phyloP scores from a whole-genome alignment of 2,113 vertebrate species.

The Lonchura striata region DNA sequence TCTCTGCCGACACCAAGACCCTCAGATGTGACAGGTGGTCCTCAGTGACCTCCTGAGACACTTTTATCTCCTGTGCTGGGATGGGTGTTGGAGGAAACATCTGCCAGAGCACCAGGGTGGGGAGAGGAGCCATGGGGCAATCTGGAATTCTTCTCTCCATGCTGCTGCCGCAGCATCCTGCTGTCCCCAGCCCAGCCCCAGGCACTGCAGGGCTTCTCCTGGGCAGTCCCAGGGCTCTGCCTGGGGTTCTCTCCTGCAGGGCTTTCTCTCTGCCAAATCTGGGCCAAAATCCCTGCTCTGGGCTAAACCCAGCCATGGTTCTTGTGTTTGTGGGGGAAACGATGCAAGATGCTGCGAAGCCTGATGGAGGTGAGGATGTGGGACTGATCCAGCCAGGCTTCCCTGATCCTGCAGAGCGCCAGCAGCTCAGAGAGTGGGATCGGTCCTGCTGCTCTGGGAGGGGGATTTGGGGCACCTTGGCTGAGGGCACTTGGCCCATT shows the following conservation, averaged over 20 bases:
- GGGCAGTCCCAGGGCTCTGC: not conserved
- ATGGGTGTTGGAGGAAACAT: not conserved
- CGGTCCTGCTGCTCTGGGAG: not conserved
- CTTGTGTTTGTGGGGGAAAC: not conserved
- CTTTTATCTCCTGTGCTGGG: fast-evolving
- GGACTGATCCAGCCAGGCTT: not conserved
- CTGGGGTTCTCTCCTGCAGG: not conserved
- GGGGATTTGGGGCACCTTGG: not conserved
- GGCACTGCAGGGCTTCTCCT: not conserved
- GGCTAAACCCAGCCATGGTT: fast-evolving
- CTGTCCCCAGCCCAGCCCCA: fast-evolving
- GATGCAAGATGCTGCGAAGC: not conserved
- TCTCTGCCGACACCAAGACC: not conserved
- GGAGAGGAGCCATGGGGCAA: not conserved
- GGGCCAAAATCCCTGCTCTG: not conserved
- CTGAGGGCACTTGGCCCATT: not conserved
- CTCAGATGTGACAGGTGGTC: fast-evolving
- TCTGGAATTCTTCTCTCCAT: not conserved
- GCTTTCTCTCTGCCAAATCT: not conserved
- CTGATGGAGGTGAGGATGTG: not conserved
- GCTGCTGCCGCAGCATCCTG: not conserved
- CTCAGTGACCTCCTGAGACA: not conserved
- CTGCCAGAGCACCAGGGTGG: not conserved
- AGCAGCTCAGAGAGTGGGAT: fast-evolving
- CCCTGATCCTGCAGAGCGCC: not conserved